Conservation (phyloP, 2,797 vertebrate genomes). For the Brachyalestes nurse region DNA sequence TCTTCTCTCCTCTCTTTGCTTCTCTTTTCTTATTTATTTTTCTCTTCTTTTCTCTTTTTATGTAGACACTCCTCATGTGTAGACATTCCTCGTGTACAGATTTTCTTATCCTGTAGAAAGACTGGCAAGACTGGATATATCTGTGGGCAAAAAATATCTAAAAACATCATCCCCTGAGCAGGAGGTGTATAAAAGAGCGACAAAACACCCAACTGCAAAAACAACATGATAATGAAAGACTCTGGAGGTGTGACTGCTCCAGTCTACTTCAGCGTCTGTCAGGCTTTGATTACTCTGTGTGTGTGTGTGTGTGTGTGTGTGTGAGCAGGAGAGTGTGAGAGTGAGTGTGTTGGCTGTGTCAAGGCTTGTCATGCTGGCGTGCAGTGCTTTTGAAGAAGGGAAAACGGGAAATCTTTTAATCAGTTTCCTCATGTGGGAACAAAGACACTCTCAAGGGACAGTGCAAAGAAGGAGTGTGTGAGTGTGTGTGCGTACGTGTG, state of each 20-base stretch:
- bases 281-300: conserved; percentile 30
- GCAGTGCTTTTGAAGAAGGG: conserved; percentile 46
- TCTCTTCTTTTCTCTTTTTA: background rate
- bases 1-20: background rate
- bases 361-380: conserved; percentile 41
- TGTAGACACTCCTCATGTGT: background rate
- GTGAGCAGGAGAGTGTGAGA: conserved; percentile 17
- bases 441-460: conserved; percentile 42
- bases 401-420: conserved; percentile 57
- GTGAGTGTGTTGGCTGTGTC: conserved; percentile 22
- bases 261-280: conserved; percentile 17
- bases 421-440: conserved; percentile 48
- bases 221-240: conserved; percentile 15
- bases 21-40: background rate
- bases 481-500: conserved; percentile 29
- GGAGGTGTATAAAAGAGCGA: conserved; percentile 14
- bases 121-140: background rate
- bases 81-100: background rate
- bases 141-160: background rate
- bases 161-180: background rate
- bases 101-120: background rate
- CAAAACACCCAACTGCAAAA: conserved; percentile 8
- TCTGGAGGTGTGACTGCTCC: conserved; percentile 16
- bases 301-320: conserved; percentile 1
- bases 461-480: background rate